Evolutionary conservation across 2,888 invertebrate genomes (phyloP).

Genomic region (Amphipoea oculea): DNA sequence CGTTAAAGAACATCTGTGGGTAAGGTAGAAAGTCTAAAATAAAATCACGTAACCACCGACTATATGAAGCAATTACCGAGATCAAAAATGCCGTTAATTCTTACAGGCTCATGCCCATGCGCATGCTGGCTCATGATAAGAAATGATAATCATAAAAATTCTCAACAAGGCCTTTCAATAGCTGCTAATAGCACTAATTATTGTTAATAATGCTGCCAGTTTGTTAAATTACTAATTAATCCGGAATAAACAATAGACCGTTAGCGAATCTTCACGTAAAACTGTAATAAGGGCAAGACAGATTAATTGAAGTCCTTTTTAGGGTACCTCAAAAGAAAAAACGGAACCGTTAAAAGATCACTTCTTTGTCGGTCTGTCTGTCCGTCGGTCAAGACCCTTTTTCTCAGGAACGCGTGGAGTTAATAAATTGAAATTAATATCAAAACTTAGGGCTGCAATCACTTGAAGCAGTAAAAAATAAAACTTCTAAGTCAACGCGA

Average conservation of each 20-base stretch:
- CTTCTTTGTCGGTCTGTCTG: too few relatives aligned
- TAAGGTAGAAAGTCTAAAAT: neutral
- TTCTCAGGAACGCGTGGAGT: too few relatives aligned
- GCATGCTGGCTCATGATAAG: neutral
- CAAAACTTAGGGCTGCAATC: too few relatives aligned
- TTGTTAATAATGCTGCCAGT: constrained; percentile 27
- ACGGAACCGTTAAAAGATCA: too few relatives aligned
- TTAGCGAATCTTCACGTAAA: constrained; percentile 35
- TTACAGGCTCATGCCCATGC: too few relatives aligned
- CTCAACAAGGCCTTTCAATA: constrained; percentile 24
- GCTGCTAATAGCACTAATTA: constrained; percentile 47
- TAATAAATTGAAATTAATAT: too few relatives aligned
- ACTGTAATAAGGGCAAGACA: neutral
- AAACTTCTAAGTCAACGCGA: too few relatives aligned
- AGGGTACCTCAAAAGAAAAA: too few relatives aligned
- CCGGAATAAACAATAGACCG: constrained; percentile 39
- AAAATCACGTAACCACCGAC: neutral
- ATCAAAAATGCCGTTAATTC: constrained; percentile 14
- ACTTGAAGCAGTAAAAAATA: too few relatives aligned
- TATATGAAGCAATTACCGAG: constrained; percentile 23
- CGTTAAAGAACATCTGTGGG: neutral
- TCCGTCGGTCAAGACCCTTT: too few relatives aligned
- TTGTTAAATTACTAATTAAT: constrained; percentile 28
- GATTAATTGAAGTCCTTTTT: constrained; percentile 1
- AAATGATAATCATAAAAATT: constrained; percentile 34